These are phyloP conservation scores for Rhagium mordax DNA, from an alignment of 2,888 invertebrate species.

Conservation along the genomic window DNA sequence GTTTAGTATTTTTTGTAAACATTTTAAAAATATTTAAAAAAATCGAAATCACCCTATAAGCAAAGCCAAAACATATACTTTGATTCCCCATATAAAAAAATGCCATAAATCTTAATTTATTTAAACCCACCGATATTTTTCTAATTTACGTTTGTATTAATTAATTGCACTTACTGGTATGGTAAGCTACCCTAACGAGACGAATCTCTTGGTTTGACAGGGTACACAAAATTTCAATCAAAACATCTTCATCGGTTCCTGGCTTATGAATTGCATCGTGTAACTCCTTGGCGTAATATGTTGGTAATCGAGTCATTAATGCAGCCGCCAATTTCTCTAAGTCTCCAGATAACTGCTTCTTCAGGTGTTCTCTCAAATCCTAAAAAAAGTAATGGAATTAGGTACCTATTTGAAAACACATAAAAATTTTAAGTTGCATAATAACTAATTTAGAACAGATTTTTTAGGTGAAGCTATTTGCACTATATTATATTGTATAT, in stretches of 20 bases:
- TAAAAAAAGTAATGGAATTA: conserved; percentile 34
- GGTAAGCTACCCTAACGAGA: conserved; percentile 84
- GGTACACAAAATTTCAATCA: conserved; percentile 92
- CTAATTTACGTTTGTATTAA: not conserved
- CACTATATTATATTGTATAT: too few species aligned
- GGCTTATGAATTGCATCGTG: conserved; percentile 88
- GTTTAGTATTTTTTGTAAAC: too few species aligned
- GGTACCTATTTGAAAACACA: too few species aligned
- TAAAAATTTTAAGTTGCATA: too few species aligned
- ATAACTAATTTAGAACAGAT: too few species aligned
- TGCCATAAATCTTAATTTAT: not conserved
- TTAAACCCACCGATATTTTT: not conserved
- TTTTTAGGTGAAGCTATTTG: too few species aligned
- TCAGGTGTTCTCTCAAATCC: conserved; percentile 86
- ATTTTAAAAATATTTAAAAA: too few species aligned
- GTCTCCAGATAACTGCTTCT: conserved; percentile 90
- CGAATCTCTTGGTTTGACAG: conserved; percentile 88
- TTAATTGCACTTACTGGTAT: conserved; percentile 76
- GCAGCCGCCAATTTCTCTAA: conserved; percentile 89
- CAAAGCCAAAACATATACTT: too few species aligned
- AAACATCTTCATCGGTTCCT: conserved; percentile 88
- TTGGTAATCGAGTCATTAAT: conserved; percentile 87
- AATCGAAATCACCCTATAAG: too few species aligned
- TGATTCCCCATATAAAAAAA: too few species aligned
- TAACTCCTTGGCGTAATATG: conserved; percentile 88